Conservation (phyloP, 1,140 invertebrate genomes). For the Drosophila aff. region DNA sequence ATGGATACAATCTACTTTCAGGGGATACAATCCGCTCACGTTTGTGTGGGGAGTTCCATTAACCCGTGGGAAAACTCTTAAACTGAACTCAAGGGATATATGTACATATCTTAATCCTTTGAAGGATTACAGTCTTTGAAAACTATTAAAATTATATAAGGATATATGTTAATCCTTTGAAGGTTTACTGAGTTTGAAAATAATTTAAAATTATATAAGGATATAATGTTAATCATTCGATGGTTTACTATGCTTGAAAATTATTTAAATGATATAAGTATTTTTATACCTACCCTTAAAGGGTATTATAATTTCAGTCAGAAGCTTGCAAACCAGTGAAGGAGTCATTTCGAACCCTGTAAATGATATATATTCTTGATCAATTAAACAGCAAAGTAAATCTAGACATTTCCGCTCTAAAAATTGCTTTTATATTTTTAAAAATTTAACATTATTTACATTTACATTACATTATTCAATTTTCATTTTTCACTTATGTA, state of each 20-base stretch:
- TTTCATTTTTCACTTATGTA: too few species aligned
- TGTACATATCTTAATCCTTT: not conserved
- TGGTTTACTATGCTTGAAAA: too few species aligned
- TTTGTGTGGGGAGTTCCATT: not conserved
- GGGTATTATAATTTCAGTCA: not conserved
- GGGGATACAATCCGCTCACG: not conserved
- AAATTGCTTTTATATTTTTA: too few species aligned
- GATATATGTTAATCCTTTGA: too few species aligned
- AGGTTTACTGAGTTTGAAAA: not conserved
- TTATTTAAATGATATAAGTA: not conserved
- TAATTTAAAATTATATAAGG: too few species aligned
- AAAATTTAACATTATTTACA: too few species aligned
- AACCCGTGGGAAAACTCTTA: not conserved
- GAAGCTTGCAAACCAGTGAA: not conserved
- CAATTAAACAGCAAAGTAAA: too few species aligned
- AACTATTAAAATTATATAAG: not conserved
- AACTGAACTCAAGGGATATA: not conserved
- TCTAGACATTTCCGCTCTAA: too few species aligned
- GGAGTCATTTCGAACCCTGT: too few species aligned
- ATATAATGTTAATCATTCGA: too few species aligned
- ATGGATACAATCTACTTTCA: constrained; percentile 1
- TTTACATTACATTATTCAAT: too few species aligned
- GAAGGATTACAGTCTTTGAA: not conserved
- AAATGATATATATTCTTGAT: too few species aligned
- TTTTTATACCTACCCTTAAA: not conserved